Evolutionary conservation across 2,797 vertebrate species (phyloP).

Genomic region (Intellagama lesueurii): DNA sequence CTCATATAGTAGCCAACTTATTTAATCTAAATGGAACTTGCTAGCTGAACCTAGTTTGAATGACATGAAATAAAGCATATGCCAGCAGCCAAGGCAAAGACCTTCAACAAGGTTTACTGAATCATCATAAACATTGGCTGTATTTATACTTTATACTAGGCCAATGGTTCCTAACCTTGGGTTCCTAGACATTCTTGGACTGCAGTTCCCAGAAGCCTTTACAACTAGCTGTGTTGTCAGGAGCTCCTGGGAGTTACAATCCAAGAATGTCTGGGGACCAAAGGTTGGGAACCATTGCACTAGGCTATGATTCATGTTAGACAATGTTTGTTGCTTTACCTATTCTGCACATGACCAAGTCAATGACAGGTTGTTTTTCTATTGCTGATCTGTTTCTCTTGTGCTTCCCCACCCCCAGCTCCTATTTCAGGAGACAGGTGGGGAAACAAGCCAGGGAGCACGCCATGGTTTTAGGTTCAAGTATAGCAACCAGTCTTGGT

Average conservation of each 20-base stretch:
- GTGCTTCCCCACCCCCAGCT: not conserved
- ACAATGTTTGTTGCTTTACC: not conserved
- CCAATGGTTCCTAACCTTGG: no score
- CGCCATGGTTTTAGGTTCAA: not conserved
- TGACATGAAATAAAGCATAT: not conserved
- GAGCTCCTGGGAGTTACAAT: no score
- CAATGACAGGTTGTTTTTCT: not conserved
- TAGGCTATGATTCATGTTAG: not conserved
- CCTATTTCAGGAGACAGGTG: not conserved
- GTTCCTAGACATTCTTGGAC: no score
- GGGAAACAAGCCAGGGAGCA: not conserved
- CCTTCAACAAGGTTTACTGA: not conserved
- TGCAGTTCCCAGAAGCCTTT: no score
- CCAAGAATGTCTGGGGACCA: no score
- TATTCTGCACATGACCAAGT: not conserved
- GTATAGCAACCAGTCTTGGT: not conserved
- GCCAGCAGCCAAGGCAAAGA: fast-evolving
- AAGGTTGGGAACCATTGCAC: not conserved
- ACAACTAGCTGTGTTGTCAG: no score
- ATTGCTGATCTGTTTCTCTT: not conserved
- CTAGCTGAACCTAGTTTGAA: not conserved
- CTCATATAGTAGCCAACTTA: not conserved
- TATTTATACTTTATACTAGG: not conserved
- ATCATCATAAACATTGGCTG: not conserved
- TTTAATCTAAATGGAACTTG: not conserved